Evolutionary conservation across 2,113 vertebrate species (phyloP).

Genomic region (Microcebus murinus): DNA sequence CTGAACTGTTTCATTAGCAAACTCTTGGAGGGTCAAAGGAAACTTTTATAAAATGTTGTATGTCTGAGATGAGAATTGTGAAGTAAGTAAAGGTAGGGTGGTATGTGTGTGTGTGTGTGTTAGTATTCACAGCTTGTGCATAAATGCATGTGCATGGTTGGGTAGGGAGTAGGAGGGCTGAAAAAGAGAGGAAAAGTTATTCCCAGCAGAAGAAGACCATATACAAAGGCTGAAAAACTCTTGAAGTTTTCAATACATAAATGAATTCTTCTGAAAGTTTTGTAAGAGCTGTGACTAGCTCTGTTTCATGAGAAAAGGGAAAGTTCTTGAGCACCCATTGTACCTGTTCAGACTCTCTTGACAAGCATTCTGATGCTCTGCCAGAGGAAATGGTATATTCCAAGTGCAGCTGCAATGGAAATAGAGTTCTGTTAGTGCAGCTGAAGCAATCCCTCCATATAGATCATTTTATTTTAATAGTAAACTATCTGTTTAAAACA

Average conservation of each 20-base stretch:
- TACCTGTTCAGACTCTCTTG: constrained; percentile 29
- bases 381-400: constrained; percentile 35
- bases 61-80: background rate
- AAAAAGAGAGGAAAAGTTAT: background rate
- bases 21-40: background rate
- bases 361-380: background rate
- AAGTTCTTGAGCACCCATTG: background rate
- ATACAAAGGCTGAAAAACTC: background rate
- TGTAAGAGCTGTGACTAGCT: background rate
- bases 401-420: constrained; percentile 30
- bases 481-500: constrained; percentile 57
- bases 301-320: background rate
- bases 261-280: background rate
- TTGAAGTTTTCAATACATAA: background rate
- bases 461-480: background rate
- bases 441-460: constrained; percentile 13
- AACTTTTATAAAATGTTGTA: background rate
- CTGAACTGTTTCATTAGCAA: background rate
- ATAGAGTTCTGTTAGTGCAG: background rate
- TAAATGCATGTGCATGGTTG: background rate
- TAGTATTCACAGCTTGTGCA: background rate
- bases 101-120: background rate
- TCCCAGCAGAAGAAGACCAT: background rate
- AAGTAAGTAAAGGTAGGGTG: background rate
- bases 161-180: background rate